A percentile compares a stretch with the other conserved stretches of the same genome.
phyloP scores from a whole-genome alignment of 2,888 invertebrate species.

The Coleophora deauratella region DNA sequence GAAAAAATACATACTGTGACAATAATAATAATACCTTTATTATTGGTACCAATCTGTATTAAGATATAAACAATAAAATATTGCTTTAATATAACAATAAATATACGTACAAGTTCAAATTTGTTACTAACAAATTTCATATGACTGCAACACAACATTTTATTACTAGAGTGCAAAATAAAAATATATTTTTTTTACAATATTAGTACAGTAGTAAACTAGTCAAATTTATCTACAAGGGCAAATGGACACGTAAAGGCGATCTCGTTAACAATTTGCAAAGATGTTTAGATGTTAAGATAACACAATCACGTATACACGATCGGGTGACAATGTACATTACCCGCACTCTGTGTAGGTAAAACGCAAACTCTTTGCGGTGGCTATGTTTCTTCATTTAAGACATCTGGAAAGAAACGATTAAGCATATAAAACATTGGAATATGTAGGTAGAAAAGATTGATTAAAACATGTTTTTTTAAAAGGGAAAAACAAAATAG shows the following conservation, averaged over 20 bases:
- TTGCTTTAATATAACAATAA: conserved; percentile 51
- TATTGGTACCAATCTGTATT: conserved; percentile 50
- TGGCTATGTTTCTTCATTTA: no score
- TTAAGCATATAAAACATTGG: no score
- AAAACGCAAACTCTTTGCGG: no score
- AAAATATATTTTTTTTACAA: conserved; percentile 31
- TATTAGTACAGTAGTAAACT: no score
- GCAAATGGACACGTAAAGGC: conserved; percentile 21
- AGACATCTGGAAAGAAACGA: no score
- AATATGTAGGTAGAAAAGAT: no score
- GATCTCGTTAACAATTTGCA: conserved; percentile 18
- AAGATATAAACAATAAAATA: conserved; percentile 37
- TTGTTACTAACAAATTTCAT: conserved; percentile 39
- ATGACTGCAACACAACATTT: conserved; percentile 35
- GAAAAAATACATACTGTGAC: no score
- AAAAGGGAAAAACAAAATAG: no score
- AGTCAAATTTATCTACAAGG: conserved; percentile 32
- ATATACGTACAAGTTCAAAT: conserved; percentile 45
- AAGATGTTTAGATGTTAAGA: conserved; percentile 21
- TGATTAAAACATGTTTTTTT: no score
- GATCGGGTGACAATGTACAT: conserved; percentile 41
- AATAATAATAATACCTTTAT: conserved; percentile 2
- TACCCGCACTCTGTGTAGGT: conserved; percentile 28
- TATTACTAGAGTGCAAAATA: conserved; percentile 34
- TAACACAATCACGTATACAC: conserved; percentile 34